Percentiles rank a stretch among this genome's conserved stretches.
phyloP scores from a whole-genome alignment of 2,888 invertebrate species.

The Chrysolina haemoptera region DNA sequence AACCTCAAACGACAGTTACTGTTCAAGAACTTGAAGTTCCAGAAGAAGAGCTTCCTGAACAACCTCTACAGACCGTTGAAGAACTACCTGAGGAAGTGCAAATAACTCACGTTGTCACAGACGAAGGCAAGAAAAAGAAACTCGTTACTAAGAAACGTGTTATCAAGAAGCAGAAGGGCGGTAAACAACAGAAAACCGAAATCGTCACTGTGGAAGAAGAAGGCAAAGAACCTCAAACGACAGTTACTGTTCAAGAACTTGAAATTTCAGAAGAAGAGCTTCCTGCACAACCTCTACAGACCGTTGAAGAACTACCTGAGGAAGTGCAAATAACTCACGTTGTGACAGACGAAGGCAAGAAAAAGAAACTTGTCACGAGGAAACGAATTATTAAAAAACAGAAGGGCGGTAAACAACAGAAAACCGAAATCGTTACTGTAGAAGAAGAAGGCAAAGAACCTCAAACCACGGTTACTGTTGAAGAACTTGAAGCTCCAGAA shows the following conservation, averaged over 20 bases:
- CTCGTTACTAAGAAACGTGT: slow-evolving; percentile 62
- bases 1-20: slow-evolving; percentile 66
- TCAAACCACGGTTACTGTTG: slow-evolving; percentile 62
- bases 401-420: slow-evolving; percentile 67
- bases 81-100: slow-evolving; percentile 58
- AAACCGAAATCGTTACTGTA: slow-evolving; percentile 65
- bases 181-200: neutral
- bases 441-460: slow-evolving; percentile 65
- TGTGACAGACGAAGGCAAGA: slow-evolving; percentile 54
- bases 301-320: slow-evolving; percentile 58
- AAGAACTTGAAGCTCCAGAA: slow-evolving; percentile 59
- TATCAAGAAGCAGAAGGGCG: neutral
- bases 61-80: slow-evolving; percentile 58
- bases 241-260: slow-evolving; percentile 61
- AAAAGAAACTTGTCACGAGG: slow-evolving; percentile 52
- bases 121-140: slow-evolving; percentile 57
- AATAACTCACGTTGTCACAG: slow-evolving; percentile 60
- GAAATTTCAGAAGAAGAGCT: slow-evolving; percentile 66
- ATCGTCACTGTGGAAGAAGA: slow-evolving; percentile 62
- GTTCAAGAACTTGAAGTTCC: slow-evolving; percentile 64
- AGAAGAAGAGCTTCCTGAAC: slow-evolving; percentile 60
- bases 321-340: slow-evolving; percentile 59
- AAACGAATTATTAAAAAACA: slow-evolving; percentile 67
- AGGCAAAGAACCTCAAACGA: slow-evolving; percentile 63
- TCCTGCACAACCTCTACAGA: slow-evolving; percentile 40